Percentiles rank a stretch among this genome's conserved stretches.
Evolutionary conservation across 2,113 vertebrate species (phyloP).

Genomic region (Oenanthe melanoleuca): DNA sequence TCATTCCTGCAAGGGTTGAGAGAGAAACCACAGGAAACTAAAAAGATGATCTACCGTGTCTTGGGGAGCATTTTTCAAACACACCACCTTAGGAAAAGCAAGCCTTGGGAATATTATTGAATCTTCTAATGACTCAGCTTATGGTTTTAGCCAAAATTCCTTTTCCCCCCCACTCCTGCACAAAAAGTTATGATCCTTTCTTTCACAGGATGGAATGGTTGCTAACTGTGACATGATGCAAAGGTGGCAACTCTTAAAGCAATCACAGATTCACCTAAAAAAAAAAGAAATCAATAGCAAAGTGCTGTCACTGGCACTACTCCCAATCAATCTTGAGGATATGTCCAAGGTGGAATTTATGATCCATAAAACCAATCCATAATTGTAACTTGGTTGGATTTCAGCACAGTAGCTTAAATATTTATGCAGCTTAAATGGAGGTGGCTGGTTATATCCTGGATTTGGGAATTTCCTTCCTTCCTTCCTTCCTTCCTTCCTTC

Average conservation of each 20-base stretch:
- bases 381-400: background rate
- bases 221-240: background rate
- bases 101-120: background rate
- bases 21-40: conserved; percentile 6
- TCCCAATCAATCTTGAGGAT: background rate
- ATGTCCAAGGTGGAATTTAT: background rate
- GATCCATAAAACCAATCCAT: background rate
- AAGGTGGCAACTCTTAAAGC: background rate
- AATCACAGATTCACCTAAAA: background rate
- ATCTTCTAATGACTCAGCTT: background rate
- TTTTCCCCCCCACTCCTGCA: background rate
- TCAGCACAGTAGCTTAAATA: background rate
- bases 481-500: no score
- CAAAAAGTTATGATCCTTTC: background rate
- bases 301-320: background rate
- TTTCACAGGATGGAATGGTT: background rate
- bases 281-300: background rate
- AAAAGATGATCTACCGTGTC: background rate
- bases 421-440: background rate
- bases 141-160: background rate
- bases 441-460: background rate
- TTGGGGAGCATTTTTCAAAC: background rate
- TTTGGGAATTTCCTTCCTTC: background rate
- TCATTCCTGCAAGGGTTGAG: background rate
- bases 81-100: background rate